These are phyloP conservation scores for Drosophila prosaltans DNA, from an alignment of 1,140 invertebrate species.

Conservation along the genomic window DNA sequence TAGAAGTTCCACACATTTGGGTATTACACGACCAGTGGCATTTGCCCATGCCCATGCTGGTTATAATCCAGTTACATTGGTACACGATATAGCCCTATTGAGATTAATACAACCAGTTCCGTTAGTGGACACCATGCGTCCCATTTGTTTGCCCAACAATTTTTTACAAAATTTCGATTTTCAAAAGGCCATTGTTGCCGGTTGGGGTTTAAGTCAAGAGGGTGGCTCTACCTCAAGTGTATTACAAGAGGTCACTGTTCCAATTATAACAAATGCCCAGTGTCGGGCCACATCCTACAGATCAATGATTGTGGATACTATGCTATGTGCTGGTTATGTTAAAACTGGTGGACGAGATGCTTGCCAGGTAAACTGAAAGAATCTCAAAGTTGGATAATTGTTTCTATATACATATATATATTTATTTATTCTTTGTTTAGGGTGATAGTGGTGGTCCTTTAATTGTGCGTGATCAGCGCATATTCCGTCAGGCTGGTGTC, in stretches of 20 bases:
- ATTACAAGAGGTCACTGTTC: slow-evolving; percentile 91
- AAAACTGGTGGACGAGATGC: slow-evolving; percentile 95
- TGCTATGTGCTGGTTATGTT: slow-evolving; percentile 94
- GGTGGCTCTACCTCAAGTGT: slow-evolving; percentile 93
- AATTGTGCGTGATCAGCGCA: slow-evolving; percentile 91
- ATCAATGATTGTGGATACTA: slow-evolving; percentile 94
- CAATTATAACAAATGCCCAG: slow-evolving; percentile 95
- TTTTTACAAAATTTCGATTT: slow-evolving; percentile 68
- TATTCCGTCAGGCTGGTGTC: slow-evolving; percentile 92
- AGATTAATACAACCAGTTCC: slow-evolving; percentile 86
- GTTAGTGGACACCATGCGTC: slow-evolving; percentile 91
- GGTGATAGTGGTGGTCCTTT: slow-evolving; percentile 89
- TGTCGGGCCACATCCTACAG: slow-evolving; percentile 92
- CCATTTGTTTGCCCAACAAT: slow-evolving; percentile 90
- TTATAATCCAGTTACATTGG: slow-evolving; percentile 64
- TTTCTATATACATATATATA: background rate
- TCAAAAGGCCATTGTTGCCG: slow-evolving; percentile 85
- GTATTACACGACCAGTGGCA: slow-evolving; percentile 55
- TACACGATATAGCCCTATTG: slow-evolving; percentile 92
- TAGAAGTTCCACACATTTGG: slow-evolving; percentile 83
- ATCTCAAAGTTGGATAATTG: background rate
- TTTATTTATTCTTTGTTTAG: slow-evolving; percentile 45
- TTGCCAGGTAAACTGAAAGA: slow-evolving; percentile 87
- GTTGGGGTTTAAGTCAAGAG: slow-evolving; percentile 94
- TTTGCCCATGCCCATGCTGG: slow-evolving; percentile 59